Conservation (phyloP, 2,888 invertebrate species). For the Bugula neritina region DNA sequence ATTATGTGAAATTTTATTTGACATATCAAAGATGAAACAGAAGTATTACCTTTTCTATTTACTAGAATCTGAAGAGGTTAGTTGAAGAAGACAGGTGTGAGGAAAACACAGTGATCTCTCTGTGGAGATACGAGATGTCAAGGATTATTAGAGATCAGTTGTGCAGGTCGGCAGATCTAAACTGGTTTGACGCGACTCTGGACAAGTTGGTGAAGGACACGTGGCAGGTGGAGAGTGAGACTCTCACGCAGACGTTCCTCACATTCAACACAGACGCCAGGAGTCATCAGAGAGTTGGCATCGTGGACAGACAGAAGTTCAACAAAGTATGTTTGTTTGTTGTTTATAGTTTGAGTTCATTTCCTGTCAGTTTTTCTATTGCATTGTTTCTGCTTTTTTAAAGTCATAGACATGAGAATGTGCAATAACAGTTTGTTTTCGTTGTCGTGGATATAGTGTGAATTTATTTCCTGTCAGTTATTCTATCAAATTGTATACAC, state of each 20-base stretch:
- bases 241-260: slow-evolving; percentile 43
- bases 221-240: slow-evolving; percentile 40
- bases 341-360: background rate
- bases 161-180: slow-evolving; percentile 44
- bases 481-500: too few relatives aligned
- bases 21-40: too few relatives aligned
- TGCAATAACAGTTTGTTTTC: too few relatives aligned
- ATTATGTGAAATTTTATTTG: too few relatives aligned
- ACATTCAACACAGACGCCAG: slow-evolving; percentile 49
- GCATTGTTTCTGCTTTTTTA: too few relatives aligned
- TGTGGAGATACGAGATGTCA: slow-evolving; percentile 51
- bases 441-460: too few relatives aligned
- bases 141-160: slow-evolving; percentile 48
- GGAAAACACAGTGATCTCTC: slow-evolving; percentile 46
- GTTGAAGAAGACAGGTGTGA: slow-evolving; percentile 51
- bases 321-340: slow-evolving; percentile 39
- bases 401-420: too few relatives aligned
- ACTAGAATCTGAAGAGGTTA: slow-evolving; percentile 45
- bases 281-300: slow-evolving; percentile 45
- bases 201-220: slow-evolving; percentile 38
- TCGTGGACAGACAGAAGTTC: slow-evolving; percentile 42
- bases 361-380: too few relatives aligned
- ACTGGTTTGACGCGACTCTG: slow-evolving; percentile 50
- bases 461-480: too few relatives aligned
- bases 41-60: too few relatives aligned